Conservation (phyloP, 2,888 invertebrate species). For the Drosophila macrothrix region DNA sequence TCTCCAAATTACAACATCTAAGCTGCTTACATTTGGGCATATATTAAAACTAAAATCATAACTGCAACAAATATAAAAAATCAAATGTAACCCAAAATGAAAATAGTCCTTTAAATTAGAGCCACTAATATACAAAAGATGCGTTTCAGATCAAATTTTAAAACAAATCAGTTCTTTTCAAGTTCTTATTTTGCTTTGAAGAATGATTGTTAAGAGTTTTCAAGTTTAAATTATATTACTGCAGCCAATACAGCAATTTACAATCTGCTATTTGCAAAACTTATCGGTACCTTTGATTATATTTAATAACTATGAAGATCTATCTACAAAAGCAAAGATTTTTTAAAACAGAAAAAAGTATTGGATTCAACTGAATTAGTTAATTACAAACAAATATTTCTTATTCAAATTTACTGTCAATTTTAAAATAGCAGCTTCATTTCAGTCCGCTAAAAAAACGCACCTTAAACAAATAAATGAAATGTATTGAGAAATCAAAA, state of each 20-base stretch:
- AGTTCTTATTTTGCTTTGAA: background rate
- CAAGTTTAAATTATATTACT: background rate
- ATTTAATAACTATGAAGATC: background rate
- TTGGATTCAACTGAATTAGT: background rate
- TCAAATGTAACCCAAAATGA: background rate
- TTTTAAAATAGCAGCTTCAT: slow-evolving; percentile 18
- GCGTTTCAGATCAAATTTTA: background rate
- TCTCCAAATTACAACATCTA: background rate
- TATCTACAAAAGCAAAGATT: background rate
- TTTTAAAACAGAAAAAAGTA: background rate
- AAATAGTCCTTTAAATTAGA: background rate
- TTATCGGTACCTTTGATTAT: background rate
- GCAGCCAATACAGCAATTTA: background rate
- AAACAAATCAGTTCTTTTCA: background rate
- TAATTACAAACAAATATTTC: slow-evolving; percentile 11
- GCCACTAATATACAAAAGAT: slow-evolving; percentile 1
- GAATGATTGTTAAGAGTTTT: background rate
- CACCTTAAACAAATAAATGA: slow-evolving; percentile 18
- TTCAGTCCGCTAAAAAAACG: background rate
- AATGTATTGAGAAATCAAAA: slow-evolving; percentile 25
- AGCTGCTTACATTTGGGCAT: background rate
- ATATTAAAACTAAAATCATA: background rate
- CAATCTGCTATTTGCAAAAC: background rate
- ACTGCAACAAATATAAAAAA: background rate
- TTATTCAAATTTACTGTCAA: slow-evolving; percentile 28